Evolutionary conservation across 1,140 invertebrate genomes (phyloP).

Genomic region (Grapholita molesta): DNA sequence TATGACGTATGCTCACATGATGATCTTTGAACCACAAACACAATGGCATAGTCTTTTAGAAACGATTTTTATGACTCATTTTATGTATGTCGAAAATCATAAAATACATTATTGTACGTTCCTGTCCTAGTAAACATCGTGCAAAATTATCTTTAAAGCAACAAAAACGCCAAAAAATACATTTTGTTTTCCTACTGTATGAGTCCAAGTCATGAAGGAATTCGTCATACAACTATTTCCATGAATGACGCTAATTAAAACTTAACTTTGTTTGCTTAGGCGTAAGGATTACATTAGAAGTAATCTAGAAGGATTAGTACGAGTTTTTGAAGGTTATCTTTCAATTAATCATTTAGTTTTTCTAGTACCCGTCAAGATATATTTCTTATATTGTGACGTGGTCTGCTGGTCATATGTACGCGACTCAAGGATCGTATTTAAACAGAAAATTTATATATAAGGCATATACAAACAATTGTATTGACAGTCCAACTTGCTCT

Average conservation of each 20-base stretch:
- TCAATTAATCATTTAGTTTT: neutral
- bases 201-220: neutral
- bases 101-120: neutral
- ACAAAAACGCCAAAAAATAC: neutral
- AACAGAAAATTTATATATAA: neutral
- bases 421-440: conserved; percentile 1
- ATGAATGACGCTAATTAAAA: neutral
- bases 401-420: neutral
- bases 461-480: neutral
- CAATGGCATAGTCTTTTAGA: neutral
- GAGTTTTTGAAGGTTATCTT: neutral
- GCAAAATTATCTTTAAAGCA: neutral
- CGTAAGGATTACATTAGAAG: neutral
- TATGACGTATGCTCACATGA: neutral
- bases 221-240: neutral
- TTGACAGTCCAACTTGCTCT: neutral
- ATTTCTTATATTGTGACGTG: neutral
- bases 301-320: neutral
- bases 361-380: neutral
- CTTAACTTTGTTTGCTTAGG: neutral
- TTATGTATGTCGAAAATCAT: neutral
- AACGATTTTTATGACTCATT: neutral
- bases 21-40: neutral
- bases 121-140: neutral
- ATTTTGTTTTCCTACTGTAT: neutral